A percentile compares a stretch with the other conserved stretches of the same genome.
Conservation (phyloP, 2,113 vertebrate species). For the Guaruba guarouba region DNA sequence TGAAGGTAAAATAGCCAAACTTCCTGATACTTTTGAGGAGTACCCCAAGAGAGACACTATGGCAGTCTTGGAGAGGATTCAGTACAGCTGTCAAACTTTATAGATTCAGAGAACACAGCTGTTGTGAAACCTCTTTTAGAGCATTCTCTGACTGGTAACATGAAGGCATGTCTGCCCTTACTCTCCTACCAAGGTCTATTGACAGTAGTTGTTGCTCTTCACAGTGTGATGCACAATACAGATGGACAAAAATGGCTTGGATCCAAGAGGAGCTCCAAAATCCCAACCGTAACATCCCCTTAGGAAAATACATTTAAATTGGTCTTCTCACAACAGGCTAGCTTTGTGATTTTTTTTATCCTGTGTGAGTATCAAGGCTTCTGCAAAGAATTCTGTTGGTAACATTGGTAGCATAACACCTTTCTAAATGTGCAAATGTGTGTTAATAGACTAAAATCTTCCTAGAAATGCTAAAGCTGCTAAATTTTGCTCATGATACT, state of each 20-base stretch:
- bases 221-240: not conserved
- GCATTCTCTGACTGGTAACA: not conserved
- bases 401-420: not conserved
- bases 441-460: not conserved
- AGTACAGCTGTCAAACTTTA: not conserved
- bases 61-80: not conserved
- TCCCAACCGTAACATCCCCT: not conserved
- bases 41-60: not conserved
- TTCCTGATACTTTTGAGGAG: not conserved
- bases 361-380: not conserved
- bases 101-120: not conserved
- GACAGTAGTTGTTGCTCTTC: not conserved
- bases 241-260: not conserved
- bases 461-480: not conserved
- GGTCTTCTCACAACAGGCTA: not conserved
- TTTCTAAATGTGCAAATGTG: not conserved
- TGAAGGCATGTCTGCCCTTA: not conserved
- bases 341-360: not conserved
- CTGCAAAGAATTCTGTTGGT: not conserved
- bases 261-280: not conserved
- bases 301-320: not conserved
- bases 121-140: not conserved
- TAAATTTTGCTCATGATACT: not conserved
- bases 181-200: not conserved
- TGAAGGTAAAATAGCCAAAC: not conserved